These are phyloP conservation scores for Picathartes gymnocephalus DNA, from an alignment of 2,113 vertebrate species.

Conservation along the genomic window DNA sequence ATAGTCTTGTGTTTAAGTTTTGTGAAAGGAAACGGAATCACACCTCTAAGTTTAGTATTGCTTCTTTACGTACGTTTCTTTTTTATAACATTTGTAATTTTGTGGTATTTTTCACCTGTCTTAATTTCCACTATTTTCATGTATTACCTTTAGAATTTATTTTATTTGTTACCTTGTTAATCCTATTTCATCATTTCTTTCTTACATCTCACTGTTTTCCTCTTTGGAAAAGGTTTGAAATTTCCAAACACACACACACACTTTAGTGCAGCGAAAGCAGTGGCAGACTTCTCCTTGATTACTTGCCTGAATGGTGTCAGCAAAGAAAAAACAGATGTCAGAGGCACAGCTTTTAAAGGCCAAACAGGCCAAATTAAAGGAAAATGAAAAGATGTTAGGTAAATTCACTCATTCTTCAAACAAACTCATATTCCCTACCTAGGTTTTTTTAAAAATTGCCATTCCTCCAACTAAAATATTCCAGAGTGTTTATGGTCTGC, in stretches of 20 bases:
- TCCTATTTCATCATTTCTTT: background rate
- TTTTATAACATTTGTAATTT: background rate
- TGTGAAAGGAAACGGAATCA: background rate
- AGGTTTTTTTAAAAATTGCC: background rate
- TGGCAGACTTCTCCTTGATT: slow-evolving; percentile 53
- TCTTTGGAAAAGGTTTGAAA: background rate
- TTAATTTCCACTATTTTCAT: background rate
- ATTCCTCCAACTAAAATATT: slow-evolving; percentile 32
- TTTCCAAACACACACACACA: background rate
- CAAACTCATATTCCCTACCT: slow-evolving; percentile 44
- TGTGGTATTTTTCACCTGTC: background rate
- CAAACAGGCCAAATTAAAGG: slow-evolving; percentile 34
- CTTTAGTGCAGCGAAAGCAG: background rate
- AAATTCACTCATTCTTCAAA: slow-evolving; percentile 52
- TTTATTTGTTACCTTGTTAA: background rate
- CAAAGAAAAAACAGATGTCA: slow-evolving; percentile 59
- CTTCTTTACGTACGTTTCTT: background rate
- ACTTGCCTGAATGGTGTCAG: slow-evolving; percentile 43
- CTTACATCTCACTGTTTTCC: background rate
- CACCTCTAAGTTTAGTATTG: background rate
- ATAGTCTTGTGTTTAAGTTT: background rate
- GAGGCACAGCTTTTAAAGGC: slow-evolving; percentile 46
- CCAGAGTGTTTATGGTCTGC: slow-evolving; percentile 40
- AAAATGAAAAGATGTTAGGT: slow-evolving; percentile 32
- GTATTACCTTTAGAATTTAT: background rate